Evolutionary conservation across 1,140 invertebrate genomes (phyloP), one percentile per base, ranked within the genome.

Genomic region (Leptinotarsa texana): DNA sequence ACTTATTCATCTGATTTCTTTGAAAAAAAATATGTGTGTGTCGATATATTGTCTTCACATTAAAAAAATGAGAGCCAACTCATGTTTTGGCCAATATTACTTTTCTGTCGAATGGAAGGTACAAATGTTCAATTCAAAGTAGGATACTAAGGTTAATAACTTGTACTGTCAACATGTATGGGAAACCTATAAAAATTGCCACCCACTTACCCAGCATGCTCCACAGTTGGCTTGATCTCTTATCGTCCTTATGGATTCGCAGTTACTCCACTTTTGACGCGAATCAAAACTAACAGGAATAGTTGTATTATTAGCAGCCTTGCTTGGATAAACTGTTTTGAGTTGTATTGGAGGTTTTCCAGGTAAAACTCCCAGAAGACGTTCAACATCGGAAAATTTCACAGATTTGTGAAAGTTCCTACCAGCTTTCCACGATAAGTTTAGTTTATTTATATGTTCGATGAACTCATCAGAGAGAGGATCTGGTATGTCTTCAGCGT

Each of bases 261-360:
- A 98, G 76, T 94, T 84, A 0, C 94, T 91, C 95, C 95, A 97
- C 69, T 93, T 86, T 63, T 87, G 85, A 62, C 95, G 86, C 0
- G 94, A 85, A 85, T 97, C 95, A 85, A 97, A 97, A 74, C 89
- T 87, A 22, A 91, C 90, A 0, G 95, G 95, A 0, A 66, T 15
- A 21, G 8, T 8, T 42, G 33, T 42, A 42, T 42, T 42, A 0
- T 42, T 42, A 42, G 11, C 2, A 21, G 4, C 2, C 21, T 62
- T 62, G 11, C 17, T 62, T n/a, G 61, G 21, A 21, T 62, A 62
- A n/a, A 62, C 17, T 62, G 13, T n/a, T n/a, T 17, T 6, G 13
- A n/a, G 21, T 0, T 62, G 61, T 13, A 18, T 63, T 3, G n/a
- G 0, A 63, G 22, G n/a, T 18, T 63, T 63, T 63, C 22, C 61